These are phyloP conservation scores for Leucoptera coffeella DNA, from an alignment of 2,888 invertebrate species.

Conservation along the genomic window DNA sequence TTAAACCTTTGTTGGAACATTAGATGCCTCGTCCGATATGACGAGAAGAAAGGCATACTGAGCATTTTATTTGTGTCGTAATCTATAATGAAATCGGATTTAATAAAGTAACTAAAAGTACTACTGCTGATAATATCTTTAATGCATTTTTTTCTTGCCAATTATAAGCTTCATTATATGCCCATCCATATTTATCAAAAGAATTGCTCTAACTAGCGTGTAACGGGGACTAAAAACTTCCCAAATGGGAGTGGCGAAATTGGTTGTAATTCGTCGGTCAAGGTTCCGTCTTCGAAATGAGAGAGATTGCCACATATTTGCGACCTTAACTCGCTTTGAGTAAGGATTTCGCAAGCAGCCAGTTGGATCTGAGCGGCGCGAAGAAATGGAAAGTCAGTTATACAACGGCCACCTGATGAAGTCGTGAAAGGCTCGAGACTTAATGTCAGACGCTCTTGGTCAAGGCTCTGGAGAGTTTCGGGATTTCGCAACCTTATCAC, in stretches of 20 bases:
- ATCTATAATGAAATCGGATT: no score
- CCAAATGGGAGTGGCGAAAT: constrained; percentile 29
- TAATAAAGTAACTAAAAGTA: no score
- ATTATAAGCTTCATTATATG: no score
- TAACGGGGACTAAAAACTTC: no score
- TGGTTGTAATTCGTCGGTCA: constrained; percentile 46
- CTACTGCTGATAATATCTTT: no score
- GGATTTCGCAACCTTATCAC: background rate
- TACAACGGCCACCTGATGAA: constrained; percentile 42
- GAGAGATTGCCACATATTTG: constrained; percentile 45
- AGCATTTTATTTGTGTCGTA: no score
- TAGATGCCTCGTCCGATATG: no score
- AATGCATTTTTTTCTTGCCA: no score
- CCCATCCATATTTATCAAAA: no score
- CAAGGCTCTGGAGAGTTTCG: constrained; percentile 38
- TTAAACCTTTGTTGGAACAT: no score
- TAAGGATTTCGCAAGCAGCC: constrained; percentile 24
- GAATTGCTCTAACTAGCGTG: no score
- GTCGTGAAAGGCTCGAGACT: constrained; percentile 41
- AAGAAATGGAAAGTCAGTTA: constrained; percentile 50
- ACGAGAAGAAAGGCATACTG: no score
- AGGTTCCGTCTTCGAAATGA: constrained; percentile 48
- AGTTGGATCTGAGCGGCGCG: constrained; percentile 5
- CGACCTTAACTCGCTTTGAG: constrained; percentile 39
- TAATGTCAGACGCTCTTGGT: constrained; percentile 47